Evolutionary conservation across 2,113 vertebrate species (phyloP).

Genomic region (Syngnathus scovelli): DNA sequence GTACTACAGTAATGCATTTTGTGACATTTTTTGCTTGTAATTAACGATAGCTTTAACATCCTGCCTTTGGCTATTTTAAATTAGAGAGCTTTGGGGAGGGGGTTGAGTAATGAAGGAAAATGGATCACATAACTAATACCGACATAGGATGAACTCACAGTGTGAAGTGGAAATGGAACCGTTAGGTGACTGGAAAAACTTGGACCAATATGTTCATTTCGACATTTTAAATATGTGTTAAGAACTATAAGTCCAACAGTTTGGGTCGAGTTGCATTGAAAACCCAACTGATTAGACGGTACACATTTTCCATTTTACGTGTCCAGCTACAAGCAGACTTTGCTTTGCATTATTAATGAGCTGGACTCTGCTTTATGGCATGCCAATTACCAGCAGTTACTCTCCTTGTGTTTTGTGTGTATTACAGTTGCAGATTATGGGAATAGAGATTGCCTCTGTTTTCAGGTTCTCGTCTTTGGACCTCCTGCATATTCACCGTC

Average conservation of each 20-base stretch:
- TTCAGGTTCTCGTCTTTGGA: constrained; percentile 32
- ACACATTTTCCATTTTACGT: constrained; percentile 62
- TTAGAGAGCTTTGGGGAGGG: neutral
- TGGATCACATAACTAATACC: neutral
- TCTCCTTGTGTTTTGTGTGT: constrained; percentile 17
- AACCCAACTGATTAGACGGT: constrained; percentile 34
- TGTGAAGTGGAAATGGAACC: neutral
- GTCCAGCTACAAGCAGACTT: constrained; percentile 49
- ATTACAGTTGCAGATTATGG: constrained; percentile 34
- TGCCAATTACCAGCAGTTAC: constrained; percentile 52
- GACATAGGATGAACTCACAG: neutral
- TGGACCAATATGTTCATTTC: neutral
- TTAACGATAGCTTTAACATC: neutral
- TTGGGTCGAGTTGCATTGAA: constrained; percentile 35
- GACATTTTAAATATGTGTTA: no score
- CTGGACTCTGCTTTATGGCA: constrained; percentile 47
- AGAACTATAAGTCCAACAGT: neutral
- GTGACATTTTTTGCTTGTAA: neutral
- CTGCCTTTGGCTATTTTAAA: neutral
- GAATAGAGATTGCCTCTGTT: constrained; percentile 40
- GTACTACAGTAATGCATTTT: neutral
- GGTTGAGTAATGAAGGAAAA: neutral
- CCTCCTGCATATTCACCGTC: constrained; percentile 48
- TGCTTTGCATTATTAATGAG: constrained; percentile 61
- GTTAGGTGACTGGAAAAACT: neutral